These are phyloP conservation scores for Ganaspis brasiliensis DNA, from an alignment of 2,888 invertebrate genomes.

Conservation along the genomic window DNA sequence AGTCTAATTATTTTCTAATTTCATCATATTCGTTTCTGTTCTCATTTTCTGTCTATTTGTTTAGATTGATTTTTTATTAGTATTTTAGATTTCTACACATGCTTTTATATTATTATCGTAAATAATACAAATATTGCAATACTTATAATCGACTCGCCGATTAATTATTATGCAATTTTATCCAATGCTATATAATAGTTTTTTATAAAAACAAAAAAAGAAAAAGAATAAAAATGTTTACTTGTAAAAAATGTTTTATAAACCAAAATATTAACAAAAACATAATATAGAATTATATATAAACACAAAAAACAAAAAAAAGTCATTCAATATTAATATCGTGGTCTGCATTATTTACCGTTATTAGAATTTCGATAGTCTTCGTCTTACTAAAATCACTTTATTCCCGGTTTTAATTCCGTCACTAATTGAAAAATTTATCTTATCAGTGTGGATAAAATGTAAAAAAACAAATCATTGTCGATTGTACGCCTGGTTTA, in stretches of 20 bases:
- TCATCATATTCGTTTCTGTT: background rate
- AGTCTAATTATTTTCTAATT: constrained; percentile 28
- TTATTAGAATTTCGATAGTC: background rate
- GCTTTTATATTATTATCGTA: background rate
- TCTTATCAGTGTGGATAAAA: constrained; percentile 14
- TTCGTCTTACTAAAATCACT: background rate
- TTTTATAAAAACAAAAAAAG: no score
- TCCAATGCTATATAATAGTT: no score
- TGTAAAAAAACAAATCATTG: constrained; percentile 35
- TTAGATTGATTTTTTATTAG: background rate
- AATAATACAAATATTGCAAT: no score
- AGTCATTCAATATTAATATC: no score
- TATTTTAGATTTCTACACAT: background rate
- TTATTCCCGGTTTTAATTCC: constrained; percentile 3
- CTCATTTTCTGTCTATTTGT: background rate
- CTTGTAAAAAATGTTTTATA: no score
- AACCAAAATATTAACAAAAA: no score
- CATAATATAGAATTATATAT: no score
- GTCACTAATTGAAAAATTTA: constrained; percentile 11
- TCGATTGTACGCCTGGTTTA: constrained; percentile 20
- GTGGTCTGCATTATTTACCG: background rate
- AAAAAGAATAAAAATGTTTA: no score
- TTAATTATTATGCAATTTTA: no score
- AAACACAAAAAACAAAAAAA: no score
- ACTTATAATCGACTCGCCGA: no score